Evolutionary conservation across 2,888 invertebrate species (phyloP), one percentile per base, ranked within the genome.

Genomic region (Microplitis manilae): DNA sequence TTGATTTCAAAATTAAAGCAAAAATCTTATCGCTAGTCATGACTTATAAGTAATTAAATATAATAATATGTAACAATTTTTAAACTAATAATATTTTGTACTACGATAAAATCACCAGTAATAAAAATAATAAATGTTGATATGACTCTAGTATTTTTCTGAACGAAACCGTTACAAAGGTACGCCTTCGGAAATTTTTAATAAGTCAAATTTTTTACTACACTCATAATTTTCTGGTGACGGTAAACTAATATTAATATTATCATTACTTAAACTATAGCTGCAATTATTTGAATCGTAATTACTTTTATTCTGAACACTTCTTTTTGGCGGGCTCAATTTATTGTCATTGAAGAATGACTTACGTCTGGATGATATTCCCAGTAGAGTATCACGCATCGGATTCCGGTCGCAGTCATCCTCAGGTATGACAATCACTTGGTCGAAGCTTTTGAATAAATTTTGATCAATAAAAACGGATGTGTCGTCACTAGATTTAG

Each of bases 311-410:
- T 59, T 59, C n/a, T n/a, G 5, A 59, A 17, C 13, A 17, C 62
- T 62, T n/a, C 17, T 62, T n/a, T 7, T 62, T 62, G 17, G 62
- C 9, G 13, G 13, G 13, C 13, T 30, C 6, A 30, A 13, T 13
- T 9, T 30, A 6, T 7, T 5, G 2, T 20, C 38, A 13, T 30
- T 65, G 1, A 20, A 13, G 0, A 62, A 62, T 15, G 65, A 65
- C 13, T 38, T 8, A 17, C 67, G 8, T 60, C 71, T 71, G 1
- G 30, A 30, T 5, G 71, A 67, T 13, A 76, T 71, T 60, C 72
- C 71, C 20, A 61, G 17, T 6, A 76, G 40, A n/a, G 68, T 68
- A 39, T 76, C 67, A 6, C 67, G 50, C 71, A 76, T 65, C 6
- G 71, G 20, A 13, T 71, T 76, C 59, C 15, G 20, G 13, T 8